Base-by-base conservation (phyloP, 2,113 vertebrate genomes). In the Mustelus asterias region DNA sequence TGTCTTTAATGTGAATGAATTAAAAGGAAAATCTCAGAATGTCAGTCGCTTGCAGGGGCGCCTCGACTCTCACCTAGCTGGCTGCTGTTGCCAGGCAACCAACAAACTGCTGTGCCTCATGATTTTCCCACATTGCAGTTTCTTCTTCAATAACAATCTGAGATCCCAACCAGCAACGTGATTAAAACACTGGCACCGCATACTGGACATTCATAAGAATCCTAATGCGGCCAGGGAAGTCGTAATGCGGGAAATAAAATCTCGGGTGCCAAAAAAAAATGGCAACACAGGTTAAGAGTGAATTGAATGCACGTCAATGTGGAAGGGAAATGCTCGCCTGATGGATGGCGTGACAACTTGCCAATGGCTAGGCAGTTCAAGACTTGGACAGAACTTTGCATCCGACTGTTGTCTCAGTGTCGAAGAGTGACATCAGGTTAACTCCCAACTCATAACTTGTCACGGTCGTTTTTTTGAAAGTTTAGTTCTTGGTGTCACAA, bases 11-110 rank as follows among this genome's bases (percentile, higher is more conserved):
- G 89, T 93, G 89, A n/a, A 93, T 37, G 33, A 65, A 93, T 93
- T 67, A 18, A 65, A 93, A 93, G 89, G n/a, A 93, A 63, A 65
- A 65, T 93, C 89, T 93, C 60, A 65, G 88, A 33, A 5, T 60
- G 13, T 29, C 88, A 90, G 54, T 26, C 54, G 41, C 85, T 29
- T 67, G 65, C 26, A 54, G 85, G 60, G 16, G n/a, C 65, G 89
- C 33, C n/a, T 67, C 54, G 13, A 16, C 88, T 63, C 89, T 93
- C 89, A 37, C 89, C 89, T 65, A 2, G n/a, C 14, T 24, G 89
- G 89, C n/a, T 93, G 33, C 60, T 93, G 89, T 93, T 93, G 16
- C 89, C 89, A 65, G 89, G 89, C 89, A 93, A 93, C 89, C 60
- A 37, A 37, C 60, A 93, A 24, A 65, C 58, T 37, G 63, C 29